Base-by-base conservation (phyloP, 2,888 invertebrate species). In the Hemistola chrysoprasaria region DNA sequence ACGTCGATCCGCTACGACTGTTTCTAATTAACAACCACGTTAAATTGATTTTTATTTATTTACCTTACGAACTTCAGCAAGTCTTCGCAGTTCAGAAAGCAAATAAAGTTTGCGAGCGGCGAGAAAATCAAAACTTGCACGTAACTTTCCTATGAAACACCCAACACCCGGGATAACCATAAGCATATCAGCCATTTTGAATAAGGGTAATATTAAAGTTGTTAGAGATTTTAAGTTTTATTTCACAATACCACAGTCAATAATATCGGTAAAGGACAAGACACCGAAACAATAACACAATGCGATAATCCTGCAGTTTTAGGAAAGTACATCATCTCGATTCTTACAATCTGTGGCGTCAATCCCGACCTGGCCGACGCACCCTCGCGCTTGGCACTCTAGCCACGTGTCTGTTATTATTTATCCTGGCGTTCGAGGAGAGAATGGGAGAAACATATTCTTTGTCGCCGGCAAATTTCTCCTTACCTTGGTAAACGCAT, bases 401-500 rank as follows among this genome's bases (percentile, higher is more conserved):
- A 49, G 50, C 50, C 70, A 66, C 67, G 67, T 53, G 57, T 49
- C 53, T 44, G 50, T 59, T 60, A 63, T 65, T 65, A 65, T 68
- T 63, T 63, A 66, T 56, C 55, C 56, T 40, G 50, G 49, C 47
- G 40, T 50, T 50, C 50, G 37, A 35, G 34, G 40, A 22, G 23
- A 40, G 41, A 48, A 48, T 53, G 47, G 47, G 50, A 38, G 40
- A 34, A 40, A 45, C 42, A 33, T 48, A 44, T 49, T 32, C 21
- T 32, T 36, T 28, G 35, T 45, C 41, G 34, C 20, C 33, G 24
- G 42, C 29, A 40, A 46, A 55, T 40, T 47, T 46, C 31, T 52
- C 41, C 53, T 63, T 67, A 85, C 87, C 83, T 85, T 86, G 69
- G 71, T 77, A 71, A 81, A 81, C 41, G 71, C 61, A 61, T 81